Evolutionary conservation across 1,140 invertebrate species (phyloP).

Genomic region (Drosophila repletoides): DNA sequence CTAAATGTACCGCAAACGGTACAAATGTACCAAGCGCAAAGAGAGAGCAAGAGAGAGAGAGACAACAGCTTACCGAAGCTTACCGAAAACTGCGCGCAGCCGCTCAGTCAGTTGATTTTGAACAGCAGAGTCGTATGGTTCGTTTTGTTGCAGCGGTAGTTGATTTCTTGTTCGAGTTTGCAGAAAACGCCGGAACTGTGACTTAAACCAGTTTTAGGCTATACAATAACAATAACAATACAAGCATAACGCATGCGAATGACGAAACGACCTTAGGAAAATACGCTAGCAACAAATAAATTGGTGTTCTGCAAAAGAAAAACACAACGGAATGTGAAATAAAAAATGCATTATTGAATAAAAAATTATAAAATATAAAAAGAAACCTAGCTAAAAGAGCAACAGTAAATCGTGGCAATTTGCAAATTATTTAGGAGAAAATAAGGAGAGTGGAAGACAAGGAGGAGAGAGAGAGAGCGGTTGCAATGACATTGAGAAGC

Average conservation of each 20-base stretch:
- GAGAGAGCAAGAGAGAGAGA: too few relatives aligned
- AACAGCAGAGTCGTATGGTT: constrained; percentile 44
- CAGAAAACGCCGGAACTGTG: constrained; percentile 43
- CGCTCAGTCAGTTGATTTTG: constrained; percentile 39
- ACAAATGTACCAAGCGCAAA: too few relatives aligned
- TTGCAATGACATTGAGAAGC: constrained; percentile 28
- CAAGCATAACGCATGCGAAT: constrained; percentile 58
- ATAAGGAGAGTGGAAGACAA: constrained; percentile 2
- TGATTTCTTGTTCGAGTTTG: constrained; percentile 18
- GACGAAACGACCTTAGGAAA: constrained; percentile 71
- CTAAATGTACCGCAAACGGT: too few relatives aligned
- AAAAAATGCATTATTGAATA: neutral
- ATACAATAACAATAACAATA: constrained; percentile 44
- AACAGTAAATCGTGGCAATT: neutral
- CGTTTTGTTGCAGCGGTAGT: constrained; percentile 11
- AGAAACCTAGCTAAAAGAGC: too few relatives aligned
- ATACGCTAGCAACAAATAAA: constrained; percentile 12
- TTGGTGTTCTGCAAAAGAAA: neutral
- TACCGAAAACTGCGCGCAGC: too few relatives aligned
- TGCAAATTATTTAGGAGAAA: constrained; percentile 13
- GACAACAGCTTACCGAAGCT: too few relatives aligned
- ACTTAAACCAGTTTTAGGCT: constrained; percentile 60
- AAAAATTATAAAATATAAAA: constrained; percentile 1
- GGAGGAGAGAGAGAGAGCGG: constrained; percentile 5
- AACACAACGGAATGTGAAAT: neutral